Conservation (phyloP, 2,797 vertebrate species). For the Tenualosa ilisha region DNA sequence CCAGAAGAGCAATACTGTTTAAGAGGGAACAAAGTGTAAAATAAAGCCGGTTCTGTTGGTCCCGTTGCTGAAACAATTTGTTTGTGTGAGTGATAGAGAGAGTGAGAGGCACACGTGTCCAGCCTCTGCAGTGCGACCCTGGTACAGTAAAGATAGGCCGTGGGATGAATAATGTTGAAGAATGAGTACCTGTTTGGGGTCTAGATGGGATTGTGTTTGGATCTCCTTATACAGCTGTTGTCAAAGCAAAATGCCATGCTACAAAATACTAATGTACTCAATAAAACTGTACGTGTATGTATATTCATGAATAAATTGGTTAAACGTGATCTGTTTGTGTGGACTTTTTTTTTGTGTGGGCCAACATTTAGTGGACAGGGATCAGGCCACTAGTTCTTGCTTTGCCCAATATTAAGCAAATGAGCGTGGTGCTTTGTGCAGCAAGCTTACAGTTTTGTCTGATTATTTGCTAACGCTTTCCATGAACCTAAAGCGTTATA, state of each 20-base stretch:
- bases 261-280: slow-evolving; percentile 83
- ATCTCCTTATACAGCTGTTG: slow-evolving; percentile 76
- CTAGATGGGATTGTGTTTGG: slow-evolving; percentile 53
- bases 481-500: too few relatives aligned
- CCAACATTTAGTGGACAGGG: too few relatives aligned
- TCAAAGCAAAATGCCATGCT: slow-evolving; percentile 80
- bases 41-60: neutral
- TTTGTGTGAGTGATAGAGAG: slow-evolving; percentile 29
- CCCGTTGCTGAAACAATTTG: neutral
- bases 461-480: too few relatives aligned
- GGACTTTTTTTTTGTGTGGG: neutral
- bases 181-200: slow-evolving; percentile 21
- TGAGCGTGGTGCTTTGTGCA: too few relatives aligned
- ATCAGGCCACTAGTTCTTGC: too few relatives aligned
- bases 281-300: slow-evolving; percentile 79
- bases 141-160: slow-evolving; percentile 53
- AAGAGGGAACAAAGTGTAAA: slow-evolving; percentile 5
- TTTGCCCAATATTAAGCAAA: too few relatives aligned
- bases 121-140: slow-evolving; percentile 47
- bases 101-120: slow-evolving; percentile 30
- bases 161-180: slow-evolving; percentile 35
- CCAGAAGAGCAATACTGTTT: slow-evolving; percentile 47
- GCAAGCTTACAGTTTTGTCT: too few relatives aligned
- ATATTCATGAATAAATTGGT: slow-evolving; percentile 81
- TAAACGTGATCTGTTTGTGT: slow-evolving; percentile 59